Evolutionary conservation across 1,140 invertebrate genomes (phyloP).

Genomic region (Ctenoplectra terminalis): DNA sequence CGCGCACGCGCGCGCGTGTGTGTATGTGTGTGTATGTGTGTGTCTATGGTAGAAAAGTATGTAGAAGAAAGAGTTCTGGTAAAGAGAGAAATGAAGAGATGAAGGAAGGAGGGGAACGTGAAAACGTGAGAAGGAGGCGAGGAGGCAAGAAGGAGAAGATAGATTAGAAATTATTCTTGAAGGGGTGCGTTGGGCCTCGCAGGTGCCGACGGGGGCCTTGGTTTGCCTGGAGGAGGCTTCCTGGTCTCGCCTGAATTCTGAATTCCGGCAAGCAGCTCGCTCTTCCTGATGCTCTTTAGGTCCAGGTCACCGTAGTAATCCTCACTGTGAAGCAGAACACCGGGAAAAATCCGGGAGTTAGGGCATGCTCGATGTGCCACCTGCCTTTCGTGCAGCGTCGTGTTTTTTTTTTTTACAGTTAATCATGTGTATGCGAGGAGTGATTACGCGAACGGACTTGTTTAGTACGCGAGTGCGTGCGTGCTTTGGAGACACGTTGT

Average conservation of each 20-base stretch:
- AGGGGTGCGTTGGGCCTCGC: slow-evolving; percentile 71
- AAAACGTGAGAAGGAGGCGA: slow-evolving; percentile 13
- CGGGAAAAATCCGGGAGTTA: slow-evolving; percentile 66
- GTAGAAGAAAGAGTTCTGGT: not conserved
- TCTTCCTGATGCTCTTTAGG: slow-evolving; percentile 96
- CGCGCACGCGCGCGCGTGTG: not conserved
- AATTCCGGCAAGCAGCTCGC: slow-evolving; percentile 92
- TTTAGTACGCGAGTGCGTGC: not conserved
- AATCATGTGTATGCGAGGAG: slow-evolving; percentile 36
- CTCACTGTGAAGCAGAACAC: slow-evolving; percentile 87
- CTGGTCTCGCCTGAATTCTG: slow-evolving; percentile 85
- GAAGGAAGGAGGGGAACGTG: not conserved
- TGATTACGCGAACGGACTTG: not conserved
- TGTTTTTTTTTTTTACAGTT: slow-evolving; percentile 36
- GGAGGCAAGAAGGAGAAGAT: slow-evolving; percentile 27
- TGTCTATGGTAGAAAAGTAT: not conserved
- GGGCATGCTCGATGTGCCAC: slow-evolving; percentile 62
- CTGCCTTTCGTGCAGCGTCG: slow-evolving; percentile 24
- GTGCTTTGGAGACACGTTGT: not conserved
- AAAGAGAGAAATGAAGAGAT: not conserved
- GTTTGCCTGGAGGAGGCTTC: slow-evolving; percentile 80
- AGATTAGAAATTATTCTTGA: slow-evolving; percentile 70
- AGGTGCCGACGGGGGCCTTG: slow-evolving; percentile 83
- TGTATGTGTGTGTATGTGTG: not conserved
- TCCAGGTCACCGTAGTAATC: slow-evolving; percentile 98